Evolutionary conservation across 2,888 invertebrate species (phyloP), one percentile per base, ranked within the genome.

Genomic region (Polydesmus complanatus): DNA sequence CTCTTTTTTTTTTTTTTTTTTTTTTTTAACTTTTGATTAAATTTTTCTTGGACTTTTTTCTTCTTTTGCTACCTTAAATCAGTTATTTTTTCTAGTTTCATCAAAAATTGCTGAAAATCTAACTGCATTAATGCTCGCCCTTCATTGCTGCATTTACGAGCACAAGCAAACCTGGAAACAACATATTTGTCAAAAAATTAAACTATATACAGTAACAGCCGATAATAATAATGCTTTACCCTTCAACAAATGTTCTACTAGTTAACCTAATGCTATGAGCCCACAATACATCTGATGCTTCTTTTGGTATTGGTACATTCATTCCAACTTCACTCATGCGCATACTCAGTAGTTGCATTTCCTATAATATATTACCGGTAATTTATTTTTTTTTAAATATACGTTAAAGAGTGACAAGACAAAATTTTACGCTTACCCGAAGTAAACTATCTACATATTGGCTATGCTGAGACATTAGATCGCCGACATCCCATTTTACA

Each of bases 61-160:
- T n/a, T n/a, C n/a, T 37, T 8, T 8, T 8, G 37, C 14, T 64
- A 73, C 73, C 70, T 84, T 5, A 92, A 72, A 1, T 83, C 82
- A 0, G 92, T 86, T 60, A 95, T 83, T 69, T 86, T 84, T 73
- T 96, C 94, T 58, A 92, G 78, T 72, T 95, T 93, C 23, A 89
- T 84, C 66, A 93, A 81, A 64, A 96, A 83, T 72, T 97, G 96
- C 5, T 93, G 89, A 70, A 93, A 96, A 78, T 98, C 98, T 23
- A 98, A 77, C 71, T 96, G 96, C 97, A 98, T 98, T 11, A 98
- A 75, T 0, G 94, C 97, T 49, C 98, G 78, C 0, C 98, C 98
- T 25, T 93, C 96, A 67, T 93, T 92, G 0, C 93, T 88, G 74
- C 98, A 98, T 72, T 92, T 94, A 64, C 87, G 90, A 0, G 90